Base-by-base conservation (phyloP, 2,888 invertebrate species). In the Yponomeuta plumbellus region DNA sequence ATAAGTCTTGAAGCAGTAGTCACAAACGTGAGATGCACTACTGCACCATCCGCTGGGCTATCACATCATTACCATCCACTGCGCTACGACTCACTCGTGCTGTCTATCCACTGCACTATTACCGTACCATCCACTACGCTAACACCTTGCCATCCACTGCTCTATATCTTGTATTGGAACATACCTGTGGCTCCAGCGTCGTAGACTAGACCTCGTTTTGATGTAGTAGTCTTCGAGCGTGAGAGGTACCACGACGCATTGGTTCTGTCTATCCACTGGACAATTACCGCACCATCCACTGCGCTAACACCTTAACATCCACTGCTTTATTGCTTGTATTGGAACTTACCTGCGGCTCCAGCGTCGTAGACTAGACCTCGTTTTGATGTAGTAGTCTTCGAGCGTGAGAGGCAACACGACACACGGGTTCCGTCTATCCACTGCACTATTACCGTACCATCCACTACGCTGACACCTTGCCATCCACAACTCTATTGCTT, bases 151-250 rank as follows among this genome's bases (percentile, higher is more conserved):
- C 34, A 34, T 34, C 34, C 8, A 34, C 34, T 34, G 34, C 34
- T 34, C 8, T 34, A 1, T 6, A 5, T 6, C 8, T 34, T 34
- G 5, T 2, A 5, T 34, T 34, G 34, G 34, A 34, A 34, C 8
- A 26, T 26, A 94, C 93, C 84, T 93, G 93, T 61, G 92, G 94
- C 79, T 95, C 94, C 72, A 96, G 96, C 76, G 97, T 96, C 74
- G 95, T 94, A 11, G 97, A 95, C 91, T 97, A 97, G 73, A 97
- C 96, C 85, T 96, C 95, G 97, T 96, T 85, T 97, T 97, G 80
- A 99, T 96, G 90, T 99, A 99, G 89, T 26, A 99, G 86, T 99
- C 99, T 92, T 99, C 99, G 80, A 99, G 92, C 2, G 99, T 99
- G 76, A 97, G 94, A 13, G 99, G 99, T 75, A 99, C 99, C 66